These are phyloP conservation scores for Cryptus armator DNA, from an alignment of 2,888 invertebrate species.

Conservation along the genomic window DNA sequence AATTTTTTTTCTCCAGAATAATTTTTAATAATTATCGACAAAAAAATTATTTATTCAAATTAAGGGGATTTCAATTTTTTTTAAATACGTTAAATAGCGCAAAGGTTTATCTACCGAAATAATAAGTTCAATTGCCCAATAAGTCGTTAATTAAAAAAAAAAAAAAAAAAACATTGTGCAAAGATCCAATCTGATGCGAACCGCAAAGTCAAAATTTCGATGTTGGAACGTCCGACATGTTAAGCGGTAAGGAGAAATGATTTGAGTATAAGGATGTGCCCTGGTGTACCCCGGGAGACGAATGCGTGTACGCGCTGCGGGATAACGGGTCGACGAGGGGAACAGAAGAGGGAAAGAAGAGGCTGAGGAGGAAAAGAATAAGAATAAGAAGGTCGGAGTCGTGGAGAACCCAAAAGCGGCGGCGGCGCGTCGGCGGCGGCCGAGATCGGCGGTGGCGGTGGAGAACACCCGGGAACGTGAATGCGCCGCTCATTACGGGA, in stretches of 20 bases:
- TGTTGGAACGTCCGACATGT: conserved; percentile 26
- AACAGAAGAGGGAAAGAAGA: conserved; percentile 14
- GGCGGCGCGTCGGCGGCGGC: conserved; percentile 23
- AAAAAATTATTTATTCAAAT: too few species aligned
- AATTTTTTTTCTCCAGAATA: neutral
- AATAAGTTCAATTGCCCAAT: neutral
- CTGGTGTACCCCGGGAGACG: conserved; percentile 61
- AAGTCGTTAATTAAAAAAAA: neutral
- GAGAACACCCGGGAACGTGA: conserved; percentile 72
- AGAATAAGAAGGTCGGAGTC: conserved; percentile 49
- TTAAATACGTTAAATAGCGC: too few species aligned
- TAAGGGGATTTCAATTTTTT: too few species aligned
- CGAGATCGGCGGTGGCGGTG: conserved; percentile 25
- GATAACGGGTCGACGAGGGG: conserved; percentile 63
- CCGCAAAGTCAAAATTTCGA: conserved; percentile 27
- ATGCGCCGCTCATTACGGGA: conserved; percentile 82
- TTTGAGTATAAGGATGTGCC: conserved; percentile 48
- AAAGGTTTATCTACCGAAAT: too few species aligned
- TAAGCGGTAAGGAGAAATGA: conserved; percentile 33
- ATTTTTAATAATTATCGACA: too few species aligned
- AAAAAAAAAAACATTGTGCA: neutral
- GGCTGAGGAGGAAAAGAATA: conserved; percentile 30
- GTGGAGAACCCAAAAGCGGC: conserved; percentile 46
- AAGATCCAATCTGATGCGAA: conserved; percentile 11
- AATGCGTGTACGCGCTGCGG: conserved; percentile 70